phyloP scores from a whole-genome alignment of 2,797 vertebrate species.

The Anguilla obscura region DNA sequence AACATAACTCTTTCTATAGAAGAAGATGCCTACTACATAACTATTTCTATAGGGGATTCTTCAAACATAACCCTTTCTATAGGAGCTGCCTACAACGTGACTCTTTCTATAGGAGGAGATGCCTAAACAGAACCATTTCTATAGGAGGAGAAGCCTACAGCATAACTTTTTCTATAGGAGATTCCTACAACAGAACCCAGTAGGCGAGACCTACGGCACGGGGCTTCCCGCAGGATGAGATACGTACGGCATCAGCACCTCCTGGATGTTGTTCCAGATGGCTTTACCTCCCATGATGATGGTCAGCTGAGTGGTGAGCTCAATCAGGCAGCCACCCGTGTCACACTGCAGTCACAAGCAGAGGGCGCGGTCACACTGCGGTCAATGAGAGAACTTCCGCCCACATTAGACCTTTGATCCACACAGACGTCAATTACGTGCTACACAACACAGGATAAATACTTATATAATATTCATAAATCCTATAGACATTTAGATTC shows the following conservation, averaged over 20 bases:
- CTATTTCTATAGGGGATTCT: neutral
- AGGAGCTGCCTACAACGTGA: neutral
- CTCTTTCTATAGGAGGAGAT: neutral
- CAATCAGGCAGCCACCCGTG: conserved; percentile 89
- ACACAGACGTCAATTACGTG: neutral
- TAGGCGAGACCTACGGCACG: too few species aligned
- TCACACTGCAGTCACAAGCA: conserved; percentile 77
- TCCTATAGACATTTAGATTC: neutral
- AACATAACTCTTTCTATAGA: neutral
- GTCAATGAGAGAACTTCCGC: neutral
- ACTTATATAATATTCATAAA: neutral
- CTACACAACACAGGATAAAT: neutral
- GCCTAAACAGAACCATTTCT: too few species aligned
- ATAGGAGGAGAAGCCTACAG: too few species aligned
- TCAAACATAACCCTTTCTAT: neutral
- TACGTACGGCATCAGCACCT: conserved; percentile 91
- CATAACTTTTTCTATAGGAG: too few species aligned
- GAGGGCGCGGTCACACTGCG: neutral
- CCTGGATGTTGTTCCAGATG: conserved; percentile 95
- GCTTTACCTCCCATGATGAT: conserved; percentile 95
- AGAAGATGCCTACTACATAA: neutral
- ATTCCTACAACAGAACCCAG: too few species aligned
- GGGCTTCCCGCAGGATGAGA: neutral
- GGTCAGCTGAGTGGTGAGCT: conserved; percentile 88
- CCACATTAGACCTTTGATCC: neutral